Evolutionary conservation across 2,113 vertebrate genomes (phyloP).

Genomic region (Strix aluco): DNA sequence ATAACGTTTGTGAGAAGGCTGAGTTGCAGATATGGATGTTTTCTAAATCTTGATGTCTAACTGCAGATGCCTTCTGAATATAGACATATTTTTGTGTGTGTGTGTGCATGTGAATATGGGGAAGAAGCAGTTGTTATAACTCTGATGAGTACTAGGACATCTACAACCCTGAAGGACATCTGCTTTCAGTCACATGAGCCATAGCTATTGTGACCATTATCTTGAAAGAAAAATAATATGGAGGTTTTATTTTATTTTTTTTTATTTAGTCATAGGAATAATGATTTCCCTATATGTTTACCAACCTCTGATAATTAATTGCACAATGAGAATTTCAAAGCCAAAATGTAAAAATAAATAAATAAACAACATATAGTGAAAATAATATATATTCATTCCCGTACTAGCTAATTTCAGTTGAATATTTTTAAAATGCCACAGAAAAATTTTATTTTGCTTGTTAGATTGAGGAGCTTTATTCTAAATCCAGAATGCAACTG

Average conservation of each 20-base stretch:
- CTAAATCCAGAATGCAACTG: not conserved
- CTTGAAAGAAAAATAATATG: not conserved
- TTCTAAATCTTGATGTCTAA: not conserved
- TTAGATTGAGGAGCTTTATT: not conserved
- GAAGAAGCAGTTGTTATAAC: not conserved
- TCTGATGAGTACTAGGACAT: not conserved
- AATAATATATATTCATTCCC: not conserved
- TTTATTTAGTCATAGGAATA: not conserved
- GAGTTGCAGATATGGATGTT: not conserved
- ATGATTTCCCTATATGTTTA: not conserved
- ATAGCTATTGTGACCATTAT: not conserved
- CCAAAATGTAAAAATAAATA: not conserved
- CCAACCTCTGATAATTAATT: not conserved
- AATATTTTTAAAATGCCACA: not conserved
- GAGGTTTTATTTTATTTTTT: rapidly evolving
- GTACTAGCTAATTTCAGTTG: not conserved
- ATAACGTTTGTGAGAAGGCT: not conserved
- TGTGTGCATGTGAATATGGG: not conserved
- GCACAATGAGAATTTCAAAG: not conserved
- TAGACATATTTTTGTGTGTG: not conserved
- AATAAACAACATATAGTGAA: not conserved
- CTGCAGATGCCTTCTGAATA: not conserved
- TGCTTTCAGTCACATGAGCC: not conserved
- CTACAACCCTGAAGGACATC: not conserved
- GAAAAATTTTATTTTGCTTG: not conserved